Evolutionary conservation across 2,888 invertebrate genomes (phyloP).

Genomic region (Cryptophagus acutangulus): DNA sequence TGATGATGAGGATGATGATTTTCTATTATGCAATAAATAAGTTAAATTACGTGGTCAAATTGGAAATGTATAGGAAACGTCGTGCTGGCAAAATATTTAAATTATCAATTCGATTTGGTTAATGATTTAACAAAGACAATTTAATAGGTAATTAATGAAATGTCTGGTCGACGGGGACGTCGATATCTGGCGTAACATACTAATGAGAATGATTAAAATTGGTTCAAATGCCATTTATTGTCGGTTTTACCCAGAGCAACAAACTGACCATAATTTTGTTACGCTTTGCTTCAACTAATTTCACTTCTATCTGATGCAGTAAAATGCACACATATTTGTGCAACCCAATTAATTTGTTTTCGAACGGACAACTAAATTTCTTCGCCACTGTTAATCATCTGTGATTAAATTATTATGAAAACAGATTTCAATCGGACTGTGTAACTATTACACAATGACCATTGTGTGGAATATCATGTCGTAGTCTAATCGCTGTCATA

Average conservation of each 20-base stretch:
- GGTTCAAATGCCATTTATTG: slow-evolving; percentile 12
- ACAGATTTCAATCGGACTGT: too few species aligned
- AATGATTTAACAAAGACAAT: slow-evolving; percentile 8
- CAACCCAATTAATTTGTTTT: too few species aligned
- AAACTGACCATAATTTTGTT: slow-evolving; percentile 14
- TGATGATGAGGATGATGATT: too few species aligned
- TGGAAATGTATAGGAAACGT: too few species aligned
- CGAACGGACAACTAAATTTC: too few species aligned
- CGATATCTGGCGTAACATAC: slow-evolving; percentile 10
- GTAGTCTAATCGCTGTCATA: slow-evolving; percentile 42
- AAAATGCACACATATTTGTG: neutral
- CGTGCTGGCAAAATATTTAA: too few species aligned
- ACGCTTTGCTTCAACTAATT: slow-evolving; percentile 14
- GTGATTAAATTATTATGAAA: too few species aligned
- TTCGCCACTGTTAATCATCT: too few species aligned
- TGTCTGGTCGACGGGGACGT: neutral
- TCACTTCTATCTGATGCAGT: slow-evolving; percentile 7
- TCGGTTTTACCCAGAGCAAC: slow-evolving; percentile 8
- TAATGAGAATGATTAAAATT: slow-evolving; percentile 13
- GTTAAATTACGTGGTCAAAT: too few species aligned
- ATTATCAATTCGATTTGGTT: slow-evolving; percentile 6
- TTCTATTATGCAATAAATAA: too few species aligned
- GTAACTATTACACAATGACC: slow-evolving; percentile 37
- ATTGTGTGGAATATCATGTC: slow-evolving; percentile 33
- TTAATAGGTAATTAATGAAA: slow-evolving; percentile 8